Evolutionary conservation across 2,113 vertebrate species (phyloP), one percentile per base, ranked within the genome.

Genomic region (Sterna hirundo): DNA sequence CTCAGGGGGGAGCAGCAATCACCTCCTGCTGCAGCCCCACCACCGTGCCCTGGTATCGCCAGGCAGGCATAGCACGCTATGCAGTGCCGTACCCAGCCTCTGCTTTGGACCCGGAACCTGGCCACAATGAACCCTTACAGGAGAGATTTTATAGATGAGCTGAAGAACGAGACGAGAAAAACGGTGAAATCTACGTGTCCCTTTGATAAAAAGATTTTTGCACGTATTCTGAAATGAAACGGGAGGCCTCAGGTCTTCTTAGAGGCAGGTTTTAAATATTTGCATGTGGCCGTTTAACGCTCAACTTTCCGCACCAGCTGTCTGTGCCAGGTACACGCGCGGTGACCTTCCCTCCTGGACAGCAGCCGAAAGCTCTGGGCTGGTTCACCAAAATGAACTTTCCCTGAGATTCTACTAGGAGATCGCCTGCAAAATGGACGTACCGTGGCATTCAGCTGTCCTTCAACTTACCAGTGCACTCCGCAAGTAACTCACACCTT

Each of bases 351-450:
- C 52, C 81, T 54, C 69, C 11, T n/a, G 71, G 72, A 25, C 15
- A 65, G 40, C 71, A 54, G 72, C 64, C 13, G 5, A 34, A 40
- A 52, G 36, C 23, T 14, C 38, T 4, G 46, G 40, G n/a, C 22
- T 68, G 34, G 6, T 14, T 40, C 42, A 65, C 72, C 2, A 1
- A 40, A 17, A 54, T 1, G 10, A 64, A 27, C 61, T 26, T 51
- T 26, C 65, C 69, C 51, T n/a, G 61, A 65, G 40, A 69, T 34
- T 13, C 61, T 3, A n/a, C 55, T 69, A 46, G 62, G 64, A 93
- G 18, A 78, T 9, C 2, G 1, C 15, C 26, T 2, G 4, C 22
- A 12, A 60, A 83, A 60, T 0, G 6, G 46, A 36, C 4, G 0
- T 2, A 10, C n/a, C 0, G 2, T 15, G 66, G 38, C 57, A 55